Evolutionary conservation across 1,140 invertebrate genomes (phyloP).

Genomic region (Eumeta japonica): DNA sequence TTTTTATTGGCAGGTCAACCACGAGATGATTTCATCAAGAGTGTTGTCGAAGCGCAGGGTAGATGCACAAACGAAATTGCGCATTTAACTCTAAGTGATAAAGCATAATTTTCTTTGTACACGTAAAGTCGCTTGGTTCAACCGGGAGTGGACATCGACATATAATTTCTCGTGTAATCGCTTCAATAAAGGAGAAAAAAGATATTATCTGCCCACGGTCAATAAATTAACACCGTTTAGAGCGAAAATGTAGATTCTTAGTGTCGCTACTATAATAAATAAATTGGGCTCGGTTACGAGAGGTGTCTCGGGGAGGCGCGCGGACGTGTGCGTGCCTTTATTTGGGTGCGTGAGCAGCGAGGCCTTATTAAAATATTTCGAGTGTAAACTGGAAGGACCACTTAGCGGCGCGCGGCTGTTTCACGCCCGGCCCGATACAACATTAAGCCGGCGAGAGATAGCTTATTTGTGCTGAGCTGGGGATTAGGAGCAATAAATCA

Average conservation of each 20-base stretch:
- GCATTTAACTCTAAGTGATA: slow-evolving; percentile 13
- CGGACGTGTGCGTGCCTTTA: slow-evolving; percentile 50
- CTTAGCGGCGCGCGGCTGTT: slow-evolving; percentile 55
- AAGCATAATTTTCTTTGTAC: slow-evolving; percentile 7
- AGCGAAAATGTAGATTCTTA: slow-evolving; percentile 55
- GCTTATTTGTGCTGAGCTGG: slow-evolving; percentile 55
- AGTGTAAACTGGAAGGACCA: slow-evolving; percentile 57
- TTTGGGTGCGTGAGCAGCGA: slow-evolving; percentile 51
- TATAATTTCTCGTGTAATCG: slow-evolving; percentile 57
- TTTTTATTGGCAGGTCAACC: slow-evolving; percentile 55
- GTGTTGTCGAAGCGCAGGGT: slow-evolving; percentile 22
- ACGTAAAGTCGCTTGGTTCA: slow-evolving; percentile 17
- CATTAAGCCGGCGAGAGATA: slow-evolving; percentile 57
- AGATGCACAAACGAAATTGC: slow-evolving; percentile 11
- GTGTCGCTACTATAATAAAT: slow-evolving; percentile 55
- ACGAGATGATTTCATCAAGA: slow-evolving; percentile 47
- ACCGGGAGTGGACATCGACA: slow-evolving; percentile 37
- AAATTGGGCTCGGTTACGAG: slow-evolving; percentile 27
- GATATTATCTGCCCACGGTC: slow-evolving; percentile 57
- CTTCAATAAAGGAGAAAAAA: slow-evolving; percentile 54
- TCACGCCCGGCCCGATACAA: slow-evolving; percentile 54
- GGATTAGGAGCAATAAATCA: slow-evolving; percentile 56
- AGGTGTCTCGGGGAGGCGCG: slow-evolving; percentile 23
- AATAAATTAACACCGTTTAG: slow-evolving; percentile 58
- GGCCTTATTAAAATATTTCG: slow-evolving; percentile 58